These are phyloP conservation scores for Microcaecilia unicolor DNA, from an alignment of 2,797 vertebrate genomes.

Conservation along the genomic window DNA sequence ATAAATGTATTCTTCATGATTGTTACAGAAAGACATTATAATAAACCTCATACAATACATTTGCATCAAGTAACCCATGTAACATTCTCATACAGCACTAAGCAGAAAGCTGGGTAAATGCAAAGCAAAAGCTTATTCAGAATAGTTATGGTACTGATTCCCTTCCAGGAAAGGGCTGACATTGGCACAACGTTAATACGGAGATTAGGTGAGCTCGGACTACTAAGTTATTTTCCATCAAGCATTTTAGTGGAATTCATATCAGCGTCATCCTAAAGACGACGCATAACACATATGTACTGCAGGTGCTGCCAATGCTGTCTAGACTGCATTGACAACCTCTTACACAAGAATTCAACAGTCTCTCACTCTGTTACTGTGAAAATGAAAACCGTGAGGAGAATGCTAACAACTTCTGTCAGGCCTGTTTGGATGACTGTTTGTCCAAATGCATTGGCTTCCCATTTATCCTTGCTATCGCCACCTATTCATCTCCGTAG, in stretches of 20 bases:
- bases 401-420: constrained; percentile 39
- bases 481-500: constrained; percentile 27
- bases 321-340: constrained; percentile 12
- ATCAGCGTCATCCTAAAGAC: constrained; percentile 9
- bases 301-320: constrained; percentile 6
- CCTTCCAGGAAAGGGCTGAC: no score
- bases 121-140: no score
- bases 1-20: no score
- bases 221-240: constrained; percentile 13
- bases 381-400: constrained; percentile 26
- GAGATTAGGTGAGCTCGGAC: background rate
- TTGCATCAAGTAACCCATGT: background rate
- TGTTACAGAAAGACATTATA: no score
- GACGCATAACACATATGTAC: constrained; percentile 20
- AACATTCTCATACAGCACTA: constrained; percentile 13
- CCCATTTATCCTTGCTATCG: constrained; percentile 40
- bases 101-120: no score
- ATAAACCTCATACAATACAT: rapidly evolving
- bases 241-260: constrained; percentile 27
- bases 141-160: no score
- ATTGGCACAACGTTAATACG: constrained; percentile 11
- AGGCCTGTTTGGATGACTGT: constrained; percentile 15
- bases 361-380: constrained; percentile 13
- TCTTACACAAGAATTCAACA: constrained; percentile 11
- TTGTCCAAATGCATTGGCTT: constrained; percentile 29